Conservation (phyloP, 2,888 invertebrate genomes). For the Monoplex corrugatus region DNA sequence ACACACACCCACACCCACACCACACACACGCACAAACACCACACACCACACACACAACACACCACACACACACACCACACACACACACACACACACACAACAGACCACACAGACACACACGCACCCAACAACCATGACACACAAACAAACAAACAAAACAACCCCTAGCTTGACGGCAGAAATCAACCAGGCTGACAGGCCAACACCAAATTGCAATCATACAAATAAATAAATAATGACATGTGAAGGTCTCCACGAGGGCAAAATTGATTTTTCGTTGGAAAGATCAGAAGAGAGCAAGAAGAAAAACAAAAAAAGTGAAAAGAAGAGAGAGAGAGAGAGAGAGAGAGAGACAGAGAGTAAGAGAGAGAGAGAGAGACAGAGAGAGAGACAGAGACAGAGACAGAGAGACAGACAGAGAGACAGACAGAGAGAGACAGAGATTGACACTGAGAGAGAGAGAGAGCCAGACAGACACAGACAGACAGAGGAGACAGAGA, state of each 20-base stretch:
- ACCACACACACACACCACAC: too few relatives aligned
- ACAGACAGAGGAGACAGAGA: background rate
- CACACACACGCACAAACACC: background rate
- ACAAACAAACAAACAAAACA: background rate
- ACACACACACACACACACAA: too few relatives aligned
- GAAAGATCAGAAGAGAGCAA: background rate
- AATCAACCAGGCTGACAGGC: background rate
- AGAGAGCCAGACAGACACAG: background rate
- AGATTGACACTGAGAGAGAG: too few relatives aligned
- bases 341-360: constrained; percentile 28
- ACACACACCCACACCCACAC: too few relatives aligned
- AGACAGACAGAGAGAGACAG: background rate
- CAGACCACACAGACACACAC: background rate
- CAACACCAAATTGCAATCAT: background rate
- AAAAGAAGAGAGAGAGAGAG: background rate
- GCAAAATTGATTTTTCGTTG: too few relatives aligned
- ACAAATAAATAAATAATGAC: background rate
- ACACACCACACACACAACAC: background rate
- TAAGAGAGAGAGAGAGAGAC: constrained; percentile 20
- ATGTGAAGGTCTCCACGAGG: too few relatives aligned
- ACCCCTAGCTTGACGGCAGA: background rate
- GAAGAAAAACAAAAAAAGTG: background rate
- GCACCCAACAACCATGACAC: too few relatives aligned
- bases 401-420: background rate
- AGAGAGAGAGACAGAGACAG: constrained; percentile 28